These are phyloP conservation scores for Saguinus midas DNA, from an alignment of 2,113 vertebrate species.

Conservation along the genomic window DNA sequence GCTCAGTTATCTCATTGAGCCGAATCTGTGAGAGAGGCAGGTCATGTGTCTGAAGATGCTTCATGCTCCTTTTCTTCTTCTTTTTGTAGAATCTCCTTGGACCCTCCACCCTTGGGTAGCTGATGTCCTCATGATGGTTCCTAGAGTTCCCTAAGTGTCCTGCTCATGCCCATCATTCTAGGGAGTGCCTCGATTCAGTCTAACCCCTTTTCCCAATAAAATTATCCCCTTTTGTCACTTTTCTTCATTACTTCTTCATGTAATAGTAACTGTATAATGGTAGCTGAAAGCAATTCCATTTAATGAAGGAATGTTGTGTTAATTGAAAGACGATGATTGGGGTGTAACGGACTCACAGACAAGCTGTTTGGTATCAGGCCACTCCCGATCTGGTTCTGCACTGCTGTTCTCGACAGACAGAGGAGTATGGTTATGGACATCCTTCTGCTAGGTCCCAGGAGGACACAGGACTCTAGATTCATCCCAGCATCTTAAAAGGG, in stretches of 20 bases:
- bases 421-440: background rate
- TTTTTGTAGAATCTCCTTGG: background rate
- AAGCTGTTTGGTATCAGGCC: background rate
- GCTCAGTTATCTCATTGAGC: background rate
- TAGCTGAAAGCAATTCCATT: background rate
- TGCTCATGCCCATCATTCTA: background rate
- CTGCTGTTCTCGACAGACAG: background rate
- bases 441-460: background rate
- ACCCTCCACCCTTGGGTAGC: background rate
- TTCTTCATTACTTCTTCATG: background rate
- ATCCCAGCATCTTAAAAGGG: background rate
- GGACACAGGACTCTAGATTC: background rate
- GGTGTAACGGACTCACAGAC: accelerated
- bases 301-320: background rate
- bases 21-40: background rate
- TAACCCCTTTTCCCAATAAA: background rate
- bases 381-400: background rate
- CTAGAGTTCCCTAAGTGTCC: background rate
- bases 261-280: background rate
- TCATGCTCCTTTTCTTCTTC: background rate
- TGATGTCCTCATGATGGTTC: background rate
- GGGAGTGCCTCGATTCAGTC: background rate
- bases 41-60: background rate
- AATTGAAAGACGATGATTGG: background rate
- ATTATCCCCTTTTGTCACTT: background rate